phyloP scores from a whole-genome alignment of 2,797 vertebrate species.

The Rachycentron canadum region DNA sequence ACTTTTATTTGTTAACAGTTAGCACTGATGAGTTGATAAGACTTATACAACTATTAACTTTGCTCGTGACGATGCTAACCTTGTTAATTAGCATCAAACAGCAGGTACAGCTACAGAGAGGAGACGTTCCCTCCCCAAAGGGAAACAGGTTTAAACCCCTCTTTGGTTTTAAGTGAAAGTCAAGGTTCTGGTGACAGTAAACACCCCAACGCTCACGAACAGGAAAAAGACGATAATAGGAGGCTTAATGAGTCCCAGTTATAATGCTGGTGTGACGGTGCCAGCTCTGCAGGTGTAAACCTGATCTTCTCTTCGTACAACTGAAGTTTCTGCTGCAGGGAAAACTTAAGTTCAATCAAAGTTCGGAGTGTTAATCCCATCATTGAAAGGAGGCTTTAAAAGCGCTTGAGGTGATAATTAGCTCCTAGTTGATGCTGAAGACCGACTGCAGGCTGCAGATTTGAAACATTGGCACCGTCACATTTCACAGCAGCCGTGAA shows the following conservation, averaged over 20 bases:
- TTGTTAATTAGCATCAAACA: no score
- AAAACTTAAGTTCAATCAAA: constrained; percentile 29
- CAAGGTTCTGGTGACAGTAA: constrained; percentile 32
- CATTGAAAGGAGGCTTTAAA: constrained; percentile 37
- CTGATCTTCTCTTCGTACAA: not conserved
- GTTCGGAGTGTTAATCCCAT: constrained; percentile 50
- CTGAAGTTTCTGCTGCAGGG: not conserved
- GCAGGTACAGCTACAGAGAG: no score
- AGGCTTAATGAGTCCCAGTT: constrained; percentile 25
- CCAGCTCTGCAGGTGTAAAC: constrained; percentile 23
- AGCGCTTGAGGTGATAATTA: constrained; percentile 45
- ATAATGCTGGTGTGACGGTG: constrained; percentile 5
- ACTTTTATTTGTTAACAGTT: no score
- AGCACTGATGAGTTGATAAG: no score
- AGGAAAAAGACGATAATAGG: constrained; percentile 40
- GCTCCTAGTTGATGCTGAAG: constrained; percentile 25
- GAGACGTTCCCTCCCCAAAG: not conserved
- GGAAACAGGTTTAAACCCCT: constrained; percentile 3
- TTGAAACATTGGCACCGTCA: not conserved
- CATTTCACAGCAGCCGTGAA: not conserved
- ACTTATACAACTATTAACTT: no score
- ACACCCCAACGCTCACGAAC: constrained; percentile 31
- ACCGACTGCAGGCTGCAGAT: constrained; percentile 30
- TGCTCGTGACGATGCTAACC: no score
- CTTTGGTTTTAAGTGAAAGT: constrained; percentile 14